phyloP scores from a whole-genome alignment of 1,140 invertebrate species.

The Atopsyche davidsoni region DNA sequence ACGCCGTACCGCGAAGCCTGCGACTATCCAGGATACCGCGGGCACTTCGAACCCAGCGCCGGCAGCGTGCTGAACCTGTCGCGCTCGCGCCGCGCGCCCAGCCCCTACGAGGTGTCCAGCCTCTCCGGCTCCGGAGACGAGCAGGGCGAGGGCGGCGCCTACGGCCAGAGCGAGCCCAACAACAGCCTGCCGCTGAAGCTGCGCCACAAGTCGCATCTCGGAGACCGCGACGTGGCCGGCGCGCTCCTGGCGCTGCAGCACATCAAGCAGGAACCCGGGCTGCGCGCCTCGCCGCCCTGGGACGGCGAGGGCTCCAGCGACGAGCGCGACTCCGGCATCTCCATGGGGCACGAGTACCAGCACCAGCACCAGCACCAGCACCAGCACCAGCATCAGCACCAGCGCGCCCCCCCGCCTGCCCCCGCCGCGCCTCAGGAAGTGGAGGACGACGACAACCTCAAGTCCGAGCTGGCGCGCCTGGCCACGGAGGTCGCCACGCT shows the following conservation, averaged over 20 bases:
- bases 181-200: conserved; percentile 74
- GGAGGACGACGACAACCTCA: conserved; percentile 66
- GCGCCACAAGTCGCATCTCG: conserved; percentile 85
- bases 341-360: conserved; percentile 56
- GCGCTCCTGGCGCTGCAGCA: conserved; percentile 71
- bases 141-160: conserved; percentile 45
- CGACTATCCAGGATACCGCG: conserved; percentile 39
- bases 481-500: conserved; percentile 89
- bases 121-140: conserved; percentile 69
- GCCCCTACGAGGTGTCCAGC: conserved; percentile 63
- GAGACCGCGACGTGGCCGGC: conserved; percentile 78
- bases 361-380: too few relatives aligned
- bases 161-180: conserved; percentile 40
- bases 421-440: conserved; percentile 38
- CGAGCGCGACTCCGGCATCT: conserved; percentile 82
- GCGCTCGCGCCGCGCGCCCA: conserved; percentile 51
- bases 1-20: conserved; percentile 43
- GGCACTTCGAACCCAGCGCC: conserved; percentile 45
- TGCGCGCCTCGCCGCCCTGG: conserved; percentile 71
- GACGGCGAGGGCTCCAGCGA: conserved; percentile 79
- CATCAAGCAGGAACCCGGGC: conserved; percentile 75
- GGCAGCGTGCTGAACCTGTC: conserved; percentile 63
- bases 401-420: conserved; percentile 35
- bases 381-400: too few relatives aligned
- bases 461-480: conserved; percentile 77